These are phyloP conservation scores for Dryobotodes eremita DNA, from an alignment of 2,888 invertebrate species.

Conservation along the genomic window DNA sequence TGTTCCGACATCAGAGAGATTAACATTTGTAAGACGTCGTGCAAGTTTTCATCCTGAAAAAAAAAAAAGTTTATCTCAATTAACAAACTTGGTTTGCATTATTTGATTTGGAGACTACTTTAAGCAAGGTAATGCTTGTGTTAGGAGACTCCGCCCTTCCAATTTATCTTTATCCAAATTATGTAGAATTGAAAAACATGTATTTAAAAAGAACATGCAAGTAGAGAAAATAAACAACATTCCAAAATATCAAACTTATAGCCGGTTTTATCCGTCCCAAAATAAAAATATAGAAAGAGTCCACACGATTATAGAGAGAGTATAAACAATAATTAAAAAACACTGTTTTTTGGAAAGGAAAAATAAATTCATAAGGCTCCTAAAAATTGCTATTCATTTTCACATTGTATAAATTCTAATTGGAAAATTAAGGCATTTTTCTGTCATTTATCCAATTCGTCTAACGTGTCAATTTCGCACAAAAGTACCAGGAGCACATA, in stretches of 20 bases:
- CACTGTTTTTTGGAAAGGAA: too few relatives aligned
- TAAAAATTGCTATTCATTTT: background rate
- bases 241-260: background rate
- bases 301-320: too few relatives aligned
- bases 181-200: too few relatives aligned
- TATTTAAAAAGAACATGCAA: too few relatives aligned
- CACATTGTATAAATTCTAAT: background rate
- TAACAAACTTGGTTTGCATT: too few relatives aligned
- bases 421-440: background rate
- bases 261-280: background rate
- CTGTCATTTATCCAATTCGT: background rate
- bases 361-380: too few relatives aligned
- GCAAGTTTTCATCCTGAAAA: conserved; percentile 98
- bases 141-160: too few relatives aligned
- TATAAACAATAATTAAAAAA: background rate
- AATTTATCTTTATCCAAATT: too few relatives aligned
- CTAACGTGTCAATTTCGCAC: conserved; percentile 1
- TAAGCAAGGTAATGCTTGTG: too few relatives aligned
- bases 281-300: too few relatives aligned
- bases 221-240: conserved; percentile 63
- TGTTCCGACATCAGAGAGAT: conserved; percentile 99
- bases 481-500: conserved; percentile 81
- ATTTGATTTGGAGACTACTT: too few relatives aligned
- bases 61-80: too few relatives aligned
- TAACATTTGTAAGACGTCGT: conserved; percentile 99